Evolutionary conservation across 2,797 vertebrate genomes (phyloP), one percentile per base, ranked within the genome.

Genomic region (Myotis vivesi): DNA sequence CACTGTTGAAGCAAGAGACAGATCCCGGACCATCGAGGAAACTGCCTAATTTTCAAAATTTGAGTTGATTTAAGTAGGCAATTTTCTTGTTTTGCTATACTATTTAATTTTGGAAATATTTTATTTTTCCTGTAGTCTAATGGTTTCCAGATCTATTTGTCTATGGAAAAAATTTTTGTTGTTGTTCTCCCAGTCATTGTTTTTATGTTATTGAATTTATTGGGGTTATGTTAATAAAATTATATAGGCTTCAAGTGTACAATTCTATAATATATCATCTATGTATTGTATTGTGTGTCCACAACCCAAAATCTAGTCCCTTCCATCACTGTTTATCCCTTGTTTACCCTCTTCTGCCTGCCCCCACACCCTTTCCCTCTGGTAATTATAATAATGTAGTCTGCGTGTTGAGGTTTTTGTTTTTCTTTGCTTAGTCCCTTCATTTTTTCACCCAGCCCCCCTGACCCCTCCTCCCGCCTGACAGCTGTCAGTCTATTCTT

Each of bases 111-210:
- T 88, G 44, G 5, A 79, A 88, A 20, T 17, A 33, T 87, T 72
- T 92, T 30, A 38, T 25, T 83, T 17, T 87, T 95, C 30, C 51
- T 72, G 8, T 79, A 59, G 28, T 79, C 30, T 36, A 41, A 12
- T 75, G 33, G 23, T 66, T 94, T 94, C 51, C n/a, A 80, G 25
- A 75, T 90, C 86, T 91, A 28, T 91, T 95, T 71, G 38, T 83
- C 44, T 3, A 4, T 62, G 46, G 72, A 95, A 57, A 57, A 57
- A 38, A 53, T 79, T 86, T 92, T 64, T 51, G n/a, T 73, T 73
- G 28, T 46, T 73, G 16, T 76, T 36, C 46, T 76, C 46, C 46
- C 3, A 76, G 30, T 12, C 30, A 76, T 76, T 49, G 44, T 62
- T 62, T 62, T 62, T 62, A 30, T 62, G 46, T 73, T n/a, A 49